phyloP scores from a whole-genome alignment of 2,113 vertebrate species.

The Phyllopteryx taeniolatus region DNA sequence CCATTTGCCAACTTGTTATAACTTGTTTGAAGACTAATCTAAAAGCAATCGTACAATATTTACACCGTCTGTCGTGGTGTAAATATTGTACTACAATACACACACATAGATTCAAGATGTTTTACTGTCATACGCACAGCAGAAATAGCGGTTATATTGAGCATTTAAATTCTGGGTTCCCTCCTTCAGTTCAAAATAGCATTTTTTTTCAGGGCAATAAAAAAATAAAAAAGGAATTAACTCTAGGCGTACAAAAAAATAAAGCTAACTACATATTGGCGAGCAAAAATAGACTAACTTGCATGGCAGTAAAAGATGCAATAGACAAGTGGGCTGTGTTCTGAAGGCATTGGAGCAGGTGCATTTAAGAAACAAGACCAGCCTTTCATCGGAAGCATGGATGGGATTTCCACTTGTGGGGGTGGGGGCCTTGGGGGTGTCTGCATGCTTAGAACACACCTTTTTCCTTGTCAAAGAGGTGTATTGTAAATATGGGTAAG shows the following conservation, averaged over 20 bases:
- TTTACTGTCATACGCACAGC: neutral
- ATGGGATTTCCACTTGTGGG: slow-evolving; percentile 46
- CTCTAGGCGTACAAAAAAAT: neutral
- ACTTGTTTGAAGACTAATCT: neutral
- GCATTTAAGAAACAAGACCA: slow-evolving; percentile 46
- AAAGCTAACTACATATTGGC: neutral
- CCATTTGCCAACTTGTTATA: neutral
- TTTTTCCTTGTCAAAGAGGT: neutral
- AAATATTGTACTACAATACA: neutral
- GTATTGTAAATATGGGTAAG: neutral
- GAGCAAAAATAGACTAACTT: neutral
- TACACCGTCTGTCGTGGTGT: neutral
- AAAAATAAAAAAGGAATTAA: neutral
- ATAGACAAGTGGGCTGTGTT: slow-evolving; percentile 25
- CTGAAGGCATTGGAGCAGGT: slow-evolving; percentile 55
- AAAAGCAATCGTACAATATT: too few species aligned
- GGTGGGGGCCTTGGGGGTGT: slow-evolving; percentile 33
- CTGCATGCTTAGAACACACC: slow-evolving; percentile 18
- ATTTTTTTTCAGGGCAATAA: neutral
- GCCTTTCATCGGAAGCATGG: slow-evolving; percentile 53
- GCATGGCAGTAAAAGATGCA: slow-evolving; percentile 27
- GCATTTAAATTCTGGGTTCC: neutral
- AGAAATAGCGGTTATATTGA: neutral
- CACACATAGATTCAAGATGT: neutral
- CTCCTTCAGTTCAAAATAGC: neutral